phyloP scores from a whole-genome alignment of 2,888 invertebrate species.

The Microctonus aethiopoides region DNA sequence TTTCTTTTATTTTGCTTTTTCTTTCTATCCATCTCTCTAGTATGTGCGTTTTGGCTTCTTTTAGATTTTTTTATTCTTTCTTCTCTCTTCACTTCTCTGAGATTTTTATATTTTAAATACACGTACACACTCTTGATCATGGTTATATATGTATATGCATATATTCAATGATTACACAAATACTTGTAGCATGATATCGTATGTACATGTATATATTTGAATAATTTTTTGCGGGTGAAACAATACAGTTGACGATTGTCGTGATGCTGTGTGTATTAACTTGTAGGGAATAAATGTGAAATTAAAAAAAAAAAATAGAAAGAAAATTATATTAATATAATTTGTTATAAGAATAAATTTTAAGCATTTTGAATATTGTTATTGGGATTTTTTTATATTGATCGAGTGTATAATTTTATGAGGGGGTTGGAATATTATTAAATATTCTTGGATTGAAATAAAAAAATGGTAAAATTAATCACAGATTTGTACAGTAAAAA shows the following conservation, averaged over 20 bases:
- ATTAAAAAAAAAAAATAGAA: no score
- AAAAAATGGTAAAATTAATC: no score
- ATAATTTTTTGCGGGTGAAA: not conserved
- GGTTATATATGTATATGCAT: slow-evolving; percentile 14
- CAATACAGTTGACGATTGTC: slow-evolving; percentile 15
- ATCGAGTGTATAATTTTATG: no score
- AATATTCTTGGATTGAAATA: no score
- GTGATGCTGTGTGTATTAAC: not conserved
- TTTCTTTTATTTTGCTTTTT: slow-evolving; percentile 29
- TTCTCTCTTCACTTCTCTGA: slow-evolving; percentile 27
- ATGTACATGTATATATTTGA: not conserved
- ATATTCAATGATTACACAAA: slow-evolving; percentile 13
- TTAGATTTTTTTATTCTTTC: slow-evolving; percentile 15
- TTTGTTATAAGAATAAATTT: no score
- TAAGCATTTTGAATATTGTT: no score
- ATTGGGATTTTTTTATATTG: no score
- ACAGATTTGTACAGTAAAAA: no score
- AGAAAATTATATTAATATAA: no score
- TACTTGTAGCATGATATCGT: slow-evolving; percentile 21
- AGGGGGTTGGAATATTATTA: no score
- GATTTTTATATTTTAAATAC: slow-evolving; percentile 20
- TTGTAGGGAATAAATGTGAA: no score
- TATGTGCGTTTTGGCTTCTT: no score
- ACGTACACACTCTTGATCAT: slow-evolving; percentile 30
- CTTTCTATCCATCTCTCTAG: not conserved